These are phyloP conservation scores for Acleris emargana DNA, from an alignment of 2,888 invertebrate genomes.

Conservation along the genomic window DNA sequence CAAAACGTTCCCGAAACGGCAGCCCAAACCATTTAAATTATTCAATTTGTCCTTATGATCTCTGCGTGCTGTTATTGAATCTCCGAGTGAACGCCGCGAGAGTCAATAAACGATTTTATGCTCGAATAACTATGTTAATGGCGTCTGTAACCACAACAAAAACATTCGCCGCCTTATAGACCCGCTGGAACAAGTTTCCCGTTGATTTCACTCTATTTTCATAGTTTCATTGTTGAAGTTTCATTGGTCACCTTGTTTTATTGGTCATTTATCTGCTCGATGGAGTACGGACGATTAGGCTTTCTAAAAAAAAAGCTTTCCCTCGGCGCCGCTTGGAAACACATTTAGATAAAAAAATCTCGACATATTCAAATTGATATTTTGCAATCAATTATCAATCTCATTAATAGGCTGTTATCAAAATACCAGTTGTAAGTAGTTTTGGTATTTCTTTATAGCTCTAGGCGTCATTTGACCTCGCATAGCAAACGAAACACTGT, in stretches of 20 bases:
- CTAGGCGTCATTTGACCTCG: conserved; percentile 12
- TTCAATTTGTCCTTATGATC: conserved; percentile 35
- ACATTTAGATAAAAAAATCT: conserved; percentile 19
- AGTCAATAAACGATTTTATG: conserved; percentile 72
- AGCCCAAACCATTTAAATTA: conserved; percentile 25
- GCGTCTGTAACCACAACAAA: conserved; percentile 59
- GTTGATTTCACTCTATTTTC: conserved; percentile 28
- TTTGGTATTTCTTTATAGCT: background rate
- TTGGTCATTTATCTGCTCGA: conserved; percentile 33
- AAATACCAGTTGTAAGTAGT: background rate
- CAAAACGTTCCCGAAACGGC: conserved; percentile 22
- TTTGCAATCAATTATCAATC: background rate
- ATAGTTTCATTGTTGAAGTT: conserved; percentile 20
- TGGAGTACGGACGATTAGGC: conserved; percentile 34
- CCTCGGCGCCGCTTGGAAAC: conserved; percentile 12
- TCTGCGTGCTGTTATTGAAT: conserved; percentile 45
- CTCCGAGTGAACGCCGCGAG: conserved; percentile 50
- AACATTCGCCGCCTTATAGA: conserved; percentile 54
- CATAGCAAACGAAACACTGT: conserved; percentile 1
- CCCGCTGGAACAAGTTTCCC: conserved; percentile 20
- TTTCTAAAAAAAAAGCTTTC: conserved; percentile 34
- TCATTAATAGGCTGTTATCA: background rate
- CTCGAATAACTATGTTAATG: conserved; percentile 75
- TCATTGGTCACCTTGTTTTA: conserved; percentile 35
- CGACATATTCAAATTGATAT: background rate